These are phyloP conservation scores for Ptychoptera albimana DNA, from an alignment of 2,888 invertebrate genomes.

Conservation along the genomic window DNA sequence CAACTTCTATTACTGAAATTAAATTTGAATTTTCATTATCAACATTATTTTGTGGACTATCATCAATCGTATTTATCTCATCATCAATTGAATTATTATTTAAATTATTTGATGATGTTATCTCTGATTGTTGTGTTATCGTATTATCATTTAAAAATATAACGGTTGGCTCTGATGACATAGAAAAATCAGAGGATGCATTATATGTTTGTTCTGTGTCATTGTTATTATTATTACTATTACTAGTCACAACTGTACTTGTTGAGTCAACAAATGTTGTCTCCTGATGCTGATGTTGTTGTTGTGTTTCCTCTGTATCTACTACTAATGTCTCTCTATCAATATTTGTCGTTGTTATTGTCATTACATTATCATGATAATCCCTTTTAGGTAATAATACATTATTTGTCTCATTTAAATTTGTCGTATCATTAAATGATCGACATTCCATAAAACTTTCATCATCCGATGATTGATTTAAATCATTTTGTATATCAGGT, in stretches of 20 bases:
- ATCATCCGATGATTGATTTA: conserved; percentile 18
- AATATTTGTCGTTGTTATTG: conserved; percentile 5
- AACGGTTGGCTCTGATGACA: no score
- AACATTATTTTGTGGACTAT: no score
- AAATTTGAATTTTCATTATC: no score
- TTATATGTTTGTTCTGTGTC: no score
- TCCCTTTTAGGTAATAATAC: background rate
- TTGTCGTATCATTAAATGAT: conserved; percentile 11
- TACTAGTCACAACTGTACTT: background rate
- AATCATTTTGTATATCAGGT: conserved; percentile 13
- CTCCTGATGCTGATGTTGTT: background rate
- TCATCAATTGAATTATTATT: no score
- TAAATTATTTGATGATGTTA: no score
- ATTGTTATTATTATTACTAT: no score
- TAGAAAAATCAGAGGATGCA: no score
- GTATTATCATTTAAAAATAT: no score
- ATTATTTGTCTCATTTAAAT: background rate
- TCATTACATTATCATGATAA: conserved; percentile 7
- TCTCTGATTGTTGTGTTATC: no score
- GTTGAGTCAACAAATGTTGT: background rate
- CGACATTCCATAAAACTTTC: conserved; percentile 25
- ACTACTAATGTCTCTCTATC: background rate
- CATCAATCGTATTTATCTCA: no score
- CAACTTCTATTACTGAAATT: no score
- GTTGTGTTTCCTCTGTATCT: background rate